Base-by-base conservation (phyloP, 2,888 invertebrate genomes). In the Parthenolecanium corni region DNA sequence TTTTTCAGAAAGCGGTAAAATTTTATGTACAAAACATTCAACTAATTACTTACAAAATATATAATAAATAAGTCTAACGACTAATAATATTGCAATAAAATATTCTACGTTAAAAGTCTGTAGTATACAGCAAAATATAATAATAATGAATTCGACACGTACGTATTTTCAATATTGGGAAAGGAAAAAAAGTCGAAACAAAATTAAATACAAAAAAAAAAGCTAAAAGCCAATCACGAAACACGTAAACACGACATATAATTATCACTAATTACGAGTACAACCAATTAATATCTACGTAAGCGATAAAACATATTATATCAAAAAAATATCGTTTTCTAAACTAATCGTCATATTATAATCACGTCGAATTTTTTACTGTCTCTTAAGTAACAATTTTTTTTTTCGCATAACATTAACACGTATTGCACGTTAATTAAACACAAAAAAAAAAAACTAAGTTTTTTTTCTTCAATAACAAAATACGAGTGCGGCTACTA, bases 21-120 rank as follows among this genome's bases (percentile, higher is more conserved):
- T 36, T n/a, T 24, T 57, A 57, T 57, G 23, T 57, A 57, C 57
- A 57, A 46, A 42, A 56, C 46, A 40, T 56, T 42, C 3, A 49
- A 12, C 14, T 21, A 49, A 49, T 21, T 12, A 52, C 36, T 20
- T 52, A 52, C 23, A 49, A 40, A 49, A 49, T 11, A 46, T 2
- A 23, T 3, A 49, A 49, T 18, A 49, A 49, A 49, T 20, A 49
- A 23, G 21, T 14, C 18, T 2, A 21, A 21, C 18, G 21, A 14
- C 18, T 23, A 21, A 21, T 18, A 12, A 23, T 49, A 49, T 23
- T 49, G 21, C 20, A 14, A n/a, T n/a, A n/a, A n/a, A 21, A 49
- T 14, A 49, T 20, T 12, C 44, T 42, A 42, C 44, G 18, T 14
- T n/a, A 42, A 5, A 49, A 21, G 21, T 21, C 18, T 23, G 31